These are phyloP conservation scores for Erebia ligea DNA, from an alignment of 2,888 invertebrate genomes.

Conservation along the genomic window DNA sequence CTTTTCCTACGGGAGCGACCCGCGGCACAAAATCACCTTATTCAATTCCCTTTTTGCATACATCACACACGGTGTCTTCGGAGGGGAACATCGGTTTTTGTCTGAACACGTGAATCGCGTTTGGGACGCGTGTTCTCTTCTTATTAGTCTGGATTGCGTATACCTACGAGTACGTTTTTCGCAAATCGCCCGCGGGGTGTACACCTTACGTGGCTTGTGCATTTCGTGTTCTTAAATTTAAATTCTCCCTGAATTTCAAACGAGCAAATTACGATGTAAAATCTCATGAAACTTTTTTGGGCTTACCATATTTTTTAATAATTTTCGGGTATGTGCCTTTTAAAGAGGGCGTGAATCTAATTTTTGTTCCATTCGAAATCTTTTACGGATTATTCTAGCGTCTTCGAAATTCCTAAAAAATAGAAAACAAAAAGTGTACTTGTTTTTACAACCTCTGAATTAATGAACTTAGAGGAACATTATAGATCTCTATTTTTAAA, in stretches of 20 bases:
- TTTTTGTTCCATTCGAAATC: too few relatives aligned
- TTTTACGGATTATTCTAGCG: too few relatives aligned
- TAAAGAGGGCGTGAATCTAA: not conserved
- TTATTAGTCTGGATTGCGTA: conserved; percentile 79
- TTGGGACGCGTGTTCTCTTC: conserved; percentile 76
- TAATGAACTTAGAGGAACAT: too few relatives aligned
- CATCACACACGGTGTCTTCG: conserved; percentile 75
- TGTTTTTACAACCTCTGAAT: too few relatives aligned
- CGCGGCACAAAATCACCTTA: conserved; percentile 82
- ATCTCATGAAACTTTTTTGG: conserved; percentile 4
- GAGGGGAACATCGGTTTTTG: conserved; percentile 74
- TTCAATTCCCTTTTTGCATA: conserved; percentile 84
- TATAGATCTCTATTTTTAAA: too few relatives aligned
- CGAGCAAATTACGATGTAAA: conserved; percentile 7
- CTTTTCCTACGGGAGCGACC: conserved; percentile 80
- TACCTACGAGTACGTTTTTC: conserved; percentile 60
- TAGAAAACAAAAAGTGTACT: too few relatives aligned
- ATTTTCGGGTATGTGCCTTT: not conserved
- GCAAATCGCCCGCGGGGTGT: conserved; percentile 62
- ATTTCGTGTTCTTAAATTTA: conserved; percentile 41
- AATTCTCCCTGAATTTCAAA: conserved; percentile 35
- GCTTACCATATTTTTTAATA: not conserved
- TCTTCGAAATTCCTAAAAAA: too few relatives aligned
- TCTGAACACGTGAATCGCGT: conserved; percentile 81
- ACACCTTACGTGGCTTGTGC: conserved; percentile 44